Base-by-base conservation (phyloP, 2,888 invertebrate genomes). In the Clunio marinus region DNA sequence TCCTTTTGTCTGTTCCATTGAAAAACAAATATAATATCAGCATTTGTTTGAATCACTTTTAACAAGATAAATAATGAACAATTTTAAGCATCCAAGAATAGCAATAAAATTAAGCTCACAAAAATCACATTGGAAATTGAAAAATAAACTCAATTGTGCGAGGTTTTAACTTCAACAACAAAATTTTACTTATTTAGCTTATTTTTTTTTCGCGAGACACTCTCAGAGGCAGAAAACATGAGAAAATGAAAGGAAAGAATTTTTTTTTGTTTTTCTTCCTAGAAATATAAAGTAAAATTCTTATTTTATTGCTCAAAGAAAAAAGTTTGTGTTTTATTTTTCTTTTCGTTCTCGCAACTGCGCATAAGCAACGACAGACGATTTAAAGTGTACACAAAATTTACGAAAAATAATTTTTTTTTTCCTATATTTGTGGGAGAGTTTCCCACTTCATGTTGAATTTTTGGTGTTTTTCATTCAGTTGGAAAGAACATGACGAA, bases 251-350 rank as follows among this genome's bases (percentile, higher is more conserved):
- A 22, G n/a, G n/a, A n/a, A n/a, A n/a, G n/a, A n/a, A n/a, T n/a
- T n/a, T n/a, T n/a, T n/a, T n/a, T n/a, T n/a, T n/a, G n/a, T n/a
- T 13, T 51, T 51, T 51, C 51, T 51, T 51, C 22, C 51, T 7
- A 3, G 10, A 51, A 22, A 51, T 22, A 41, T 51, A n/a, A n/a
- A n/a, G n/a, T n/a, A n/a, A n/a, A n/a, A n/a, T n/a, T n/a, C n/a
- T n/a, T n/a, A n/a, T 51, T 41, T 51, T 51, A 51, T 51, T 51
- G 51, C 51, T 22, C 7, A 51, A 22, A 17, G 51, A 32, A 10
- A 51, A 51, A 51, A 51, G n/a, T n/a, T n/a, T n/a, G n/a, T n/a
- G n/a, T n/a, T n/a, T n/a, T n/a, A n/a, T 13, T 22, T 51, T 51
- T n/a, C 51, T 22, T 51, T 51, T 51, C n/a, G n/a, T 22, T 22